phyloP scores from a whole-genome alignment of 2,113 vertebrate species.

The Pelecanoides urinatrix region DNA sequence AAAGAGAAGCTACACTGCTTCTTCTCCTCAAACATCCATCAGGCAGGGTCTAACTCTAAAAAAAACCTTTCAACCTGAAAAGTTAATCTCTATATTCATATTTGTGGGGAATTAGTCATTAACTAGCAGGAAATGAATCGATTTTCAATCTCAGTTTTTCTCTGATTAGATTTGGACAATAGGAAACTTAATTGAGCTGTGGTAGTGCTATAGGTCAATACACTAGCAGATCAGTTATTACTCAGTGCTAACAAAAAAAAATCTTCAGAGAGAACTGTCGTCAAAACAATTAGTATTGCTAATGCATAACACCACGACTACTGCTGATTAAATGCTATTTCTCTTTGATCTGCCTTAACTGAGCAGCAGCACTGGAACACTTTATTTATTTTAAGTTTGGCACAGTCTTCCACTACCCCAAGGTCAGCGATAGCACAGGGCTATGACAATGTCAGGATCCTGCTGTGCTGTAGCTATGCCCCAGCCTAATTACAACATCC shows the following conservation, averaged over 20 bases:
- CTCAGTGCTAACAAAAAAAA: not conserved
- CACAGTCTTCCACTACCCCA: not conserved
- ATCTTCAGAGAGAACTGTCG: not conserved
- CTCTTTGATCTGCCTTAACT: constrained; percentile 20
- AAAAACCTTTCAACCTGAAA: not conserved
- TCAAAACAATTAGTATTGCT: constrained; percentile 44
- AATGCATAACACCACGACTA: not conserved
- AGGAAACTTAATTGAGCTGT: constrained; percentile 42
- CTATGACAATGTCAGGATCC: not conserved
- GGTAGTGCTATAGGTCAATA: constrained; percentile 23
- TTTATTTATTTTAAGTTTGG: constrained; percentile 31
- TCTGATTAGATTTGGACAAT: constrained; percentile 69
- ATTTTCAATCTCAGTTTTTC: constrained; percentile 66
- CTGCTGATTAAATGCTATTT: not conserved
- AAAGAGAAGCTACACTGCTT: not conserved
- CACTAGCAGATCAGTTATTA: constrained; percentile 13
- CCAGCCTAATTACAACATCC: constrained; percentile 26
- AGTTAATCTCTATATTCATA: constrained; percentile 42
- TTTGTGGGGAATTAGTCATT: constrained; percentile 54
- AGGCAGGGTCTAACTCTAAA: not conserved
- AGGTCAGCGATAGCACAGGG: not conserved
- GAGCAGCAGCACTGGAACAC: not conserved
- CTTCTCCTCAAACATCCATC: not conserved
- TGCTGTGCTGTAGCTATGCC: not conserved
- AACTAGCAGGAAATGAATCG: constrained; percentile 67